Percentiles rank a stretch among this genome's conserved stretches.
These are phyloP conservation scores for Glaucidium brasilianum DNA, from an alignment of 2,113 vertebrate genomes.

Conservation along the genomic window DNA sequence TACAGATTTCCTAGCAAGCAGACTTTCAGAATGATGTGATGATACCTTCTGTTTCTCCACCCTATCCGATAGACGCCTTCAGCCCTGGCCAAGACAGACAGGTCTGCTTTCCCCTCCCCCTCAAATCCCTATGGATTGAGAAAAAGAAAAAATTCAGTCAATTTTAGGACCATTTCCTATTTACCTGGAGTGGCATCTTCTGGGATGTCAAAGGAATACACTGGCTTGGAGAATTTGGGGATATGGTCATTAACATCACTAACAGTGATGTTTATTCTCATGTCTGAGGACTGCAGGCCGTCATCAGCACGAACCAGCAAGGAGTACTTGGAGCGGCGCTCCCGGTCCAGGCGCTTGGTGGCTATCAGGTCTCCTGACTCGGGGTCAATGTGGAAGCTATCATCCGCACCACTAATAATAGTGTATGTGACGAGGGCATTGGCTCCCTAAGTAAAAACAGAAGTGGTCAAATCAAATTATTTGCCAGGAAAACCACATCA, in stretches of 20 bases:
- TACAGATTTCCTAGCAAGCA: neutral
- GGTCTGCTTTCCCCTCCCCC: neutral
- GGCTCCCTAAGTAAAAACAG: constrained; percentile 80
- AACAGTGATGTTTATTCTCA: constrained; percentile 93
- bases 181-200: constrained; percentile 91
- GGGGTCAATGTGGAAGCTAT: constrained; percentile 93
- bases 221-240: constrained; percentile 88
- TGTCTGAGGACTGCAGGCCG: constrained; percentile 91
- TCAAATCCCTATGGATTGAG: neutral
- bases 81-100: neutral
- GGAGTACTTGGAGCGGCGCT: constrained; percentile 92
- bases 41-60: neutral
- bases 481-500: constrained; percentile 13
- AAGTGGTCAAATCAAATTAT: neutral
- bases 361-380: constrained; percentile 94
- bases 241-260: constrained; percentile 94
- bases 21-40: neutral
- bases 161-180: neutral
- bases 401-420: constrained; percentile 94
- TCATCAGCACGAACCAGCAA: constrained; percentile 92
- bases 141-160: neutral
- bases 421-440: constrained; percentile 96
- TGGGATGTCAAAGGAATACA: constrained; percentile 92
- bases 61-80: fast-evolving
- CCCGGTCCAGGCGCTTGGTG: constrained; percentile 88